These are phyloP conservation scores for Buceros bicornis DNA, from an alignment of 2,797 vertebrate species.

Conservation along the genomic window DNA sequence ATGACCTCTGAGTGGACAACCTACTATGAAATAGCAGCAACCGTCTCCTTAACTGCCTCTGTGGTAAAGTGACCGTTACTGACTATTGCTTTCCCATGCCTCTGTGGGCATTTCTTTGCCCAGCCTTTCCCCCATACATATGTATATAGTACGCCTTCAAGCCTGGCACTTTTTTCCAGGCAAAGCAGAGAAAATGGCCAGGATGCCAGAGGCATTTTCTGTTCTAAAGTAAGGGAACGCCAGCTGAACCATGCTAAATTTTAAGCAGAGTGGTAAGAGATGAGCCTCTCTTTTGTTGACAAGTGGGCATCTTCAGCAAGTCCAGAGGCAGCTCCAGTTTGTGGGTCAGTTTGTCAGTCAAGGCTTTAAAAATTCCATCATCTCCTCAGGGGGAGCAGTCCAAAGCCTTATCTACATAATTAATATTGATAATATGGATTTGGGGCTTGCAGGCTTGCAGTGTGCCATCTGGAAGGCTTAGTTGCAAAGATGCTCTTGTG, in stretches of 20 bases:
- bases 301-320: neutral
- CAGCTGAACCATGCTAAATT: conserved; percentile 6
- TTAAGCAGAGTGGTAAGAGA: neutral
- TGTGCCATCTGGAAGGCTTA: neutral
- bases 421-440: conserved; percentile 19
- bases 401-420: conserved; percentile 13
- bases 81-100: neutral
- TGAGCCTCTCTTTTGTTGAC: neutral
- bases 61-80: conserved; percentile 84
- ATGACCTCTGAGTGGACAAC: conserved; percentile 95
- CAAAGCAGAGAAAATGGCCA: neutral
- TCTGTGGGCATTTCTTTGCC: neutral
- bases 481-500: neutral
- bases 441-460: neutral
- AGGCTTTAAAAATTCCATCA: neutral
- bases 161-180: neutral
- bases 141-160: neutral
- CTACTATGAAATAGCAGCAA: conserved; percentile 96
- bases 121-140: neutral
- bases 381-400: neutral
- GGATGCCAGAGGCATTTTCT: neutral
- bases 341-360: conserved; percentile 18
- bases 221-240: neutral
- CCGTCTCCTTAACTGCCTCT: conserved; percentile 88
- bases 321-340: conserved; percentile 24